Conservation (phyloP, 1,140 invertebrate genomes). For the Hypothenemus hampei region DNA sequence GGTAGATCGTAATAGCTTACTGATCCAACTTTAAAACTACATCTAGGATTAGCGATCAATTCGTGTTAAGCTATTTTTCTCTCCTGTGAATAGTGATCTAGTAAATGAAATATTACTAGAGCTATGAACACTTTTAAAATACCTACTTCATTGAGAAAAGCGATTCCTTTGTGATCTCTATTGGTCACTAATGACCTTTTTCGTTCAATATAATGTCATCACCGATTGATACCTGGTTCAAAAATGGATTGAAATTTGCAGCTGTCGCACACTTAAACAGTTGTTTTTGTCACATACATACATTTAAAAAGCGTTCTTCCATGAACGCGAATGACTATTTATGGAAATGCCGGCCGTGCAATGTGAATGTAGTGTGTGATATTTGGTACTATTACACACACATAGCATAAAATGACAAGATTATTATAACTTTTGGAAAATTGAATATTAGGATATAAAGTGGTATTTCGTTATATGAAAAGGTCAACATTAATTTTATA, state of each 20-base stretch:
- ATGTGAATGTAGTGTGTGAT: slow-evolving; percentile 3
- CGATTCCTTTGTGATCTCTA: too few species aligned
- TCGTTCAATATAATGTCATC: background rate
- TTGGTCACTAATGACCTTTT: slow-evolving; percentile 3
- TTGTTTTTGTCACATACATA: too few species aligned
- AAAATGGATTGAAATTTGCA: background rate
- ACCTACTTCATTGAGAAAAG: too few species aligned
- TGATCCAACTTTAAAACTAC: too few species aligned
- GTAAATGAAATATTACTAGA: too few species aligned
- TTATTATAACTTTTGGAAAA: background rate
- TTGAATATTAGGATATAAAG: background rate
- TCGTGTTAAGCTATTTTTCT: too few species aligned
- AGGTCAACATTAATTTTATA: background rate
- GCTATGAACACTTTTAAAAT: too few species aligned
- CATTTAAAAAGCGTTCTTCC: too few species aligned
- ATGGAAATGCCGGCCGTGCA: background rate
- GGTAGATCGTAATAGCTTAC: too few species aligned
- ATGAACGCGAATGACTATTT: background rate
- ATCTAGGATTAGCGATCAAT: too few species aligned
- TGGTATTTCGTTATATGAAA: background rate
- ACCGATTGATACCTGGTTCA: background rate
- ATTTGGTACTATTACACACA: background rate
- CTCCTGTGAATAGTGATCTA: too few species aligned
- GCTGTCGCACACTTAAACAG: background rate
- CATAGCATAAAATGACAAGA: background rate